These are phyloP conservation scores for Acrossocheilus wenchowensis DNA, from an alignment of 2,797 vertebrate genomes.

Conservation along the genomic window DNA sequence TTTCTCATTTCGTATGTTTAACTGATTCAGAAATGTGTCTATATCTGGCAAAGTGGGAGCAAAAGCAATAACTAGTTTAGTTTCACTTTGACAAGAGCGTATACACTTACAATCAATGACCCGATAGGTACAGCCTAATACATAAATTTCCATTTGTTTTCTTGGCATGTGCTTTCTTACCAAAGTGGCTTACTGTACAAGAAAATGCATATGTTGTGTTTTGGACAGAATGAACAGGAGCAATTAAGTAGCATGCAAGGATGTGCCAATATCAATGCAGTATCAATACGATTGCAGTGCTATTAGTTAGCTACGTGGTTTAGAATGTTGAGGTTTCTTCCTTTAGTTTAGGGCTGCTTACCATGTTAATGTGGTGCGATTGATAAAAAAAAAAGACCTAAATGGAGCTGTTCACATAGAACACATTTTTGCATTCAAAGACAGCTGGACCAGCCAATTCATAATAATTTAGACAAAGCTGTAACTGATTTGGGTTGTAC, in stretches of 20 bases:
- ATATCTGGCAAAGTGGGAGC: slow-evolving; percentile 8
- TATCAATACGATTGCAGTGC: background rate
- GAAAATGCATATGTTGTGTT: slow-evolving; percentile 10
- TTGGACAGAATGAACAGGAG: background rate
- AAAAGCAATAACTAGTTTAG: slow-evolving; percentile 36
- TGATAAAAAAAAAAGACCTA: background rate
- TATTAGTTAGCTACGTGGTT: background rate
- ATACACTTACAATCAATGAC: slow-evolving; percentile 24
- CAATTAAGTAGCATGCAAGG: background rate
- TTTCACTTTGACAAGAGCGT: slow-evolving; percentile 11
- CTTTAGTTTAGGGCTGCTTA: background rate
- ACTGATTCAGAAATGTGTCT: slow-evolving; percentile 34
- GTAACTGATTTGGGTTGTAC: background rate
- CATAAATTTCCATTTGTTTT: slow-evolving; percentile 26
- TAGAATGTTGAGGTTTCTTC: background rate
- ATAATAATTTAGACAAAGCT: background rate
- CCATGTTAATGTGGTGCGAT: background rate
- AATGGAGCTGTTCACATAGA: background rate
- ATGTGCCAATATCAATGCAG: slow-evolving; percentile 8
- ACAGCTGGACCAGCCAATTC: background rate
- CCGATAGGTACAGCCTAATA: slow-evolving; percentile 20
- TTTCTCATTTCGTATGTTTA: slow-evolving; percentile 35
- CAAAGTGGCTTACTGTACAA: background rate
- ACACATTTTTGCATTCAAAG: background rate
- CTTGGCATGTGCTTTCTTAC: background rate